Conservation (phyloP, 2,888 invertebrate genomes). For the Diogma glabrata region DNA sequence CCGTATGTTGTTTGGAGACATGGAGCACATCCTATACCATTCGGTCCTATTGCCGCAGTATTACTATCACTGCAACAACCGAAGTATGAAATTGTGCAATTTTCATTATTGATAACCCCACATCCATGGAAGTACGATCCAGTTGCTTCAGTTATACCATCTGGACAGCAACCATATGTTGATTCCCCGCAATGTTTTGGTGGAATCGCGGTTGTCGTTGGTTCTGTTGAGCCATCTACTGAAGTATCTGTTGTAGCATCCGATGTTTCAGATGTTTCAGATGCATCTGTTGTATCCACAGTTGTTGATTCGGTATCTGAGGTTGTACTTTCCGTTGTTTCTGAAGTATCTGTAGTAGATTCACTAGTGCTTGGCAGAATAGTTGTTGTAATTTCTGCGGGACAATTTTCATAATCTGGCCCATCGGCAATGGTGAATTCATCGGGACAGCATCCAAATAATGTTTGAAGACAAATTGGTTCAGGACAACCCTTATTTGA, state of each 20-base stretch:
- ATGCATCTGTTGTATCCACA: slow-evolving; percentile 10
- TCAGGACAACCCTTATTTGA: slow-evolving; percentile 64
- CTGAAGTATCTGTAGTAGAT: slow-evolving; percentile 20
- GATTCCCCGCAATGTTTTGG: slow-evolving; percentile 19
- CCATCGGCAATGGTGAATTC: slow-evolving; percentile 65
- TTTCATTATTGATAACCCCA: slow-evolving; percentile 25
- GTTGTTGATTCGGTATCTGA: slow-evolving; percentile 16
- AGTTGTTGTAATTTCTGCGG: slow-evolving; percentile 43
- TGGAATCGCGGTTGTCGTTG: slow-evolving; percentile 27
- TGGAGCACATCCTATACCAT: slow-evolving; percentile 61
- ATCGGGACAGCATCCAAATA: slow-evolving; percentile 83
- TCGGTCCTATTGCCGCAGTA: slow-evolving; percentile 53
- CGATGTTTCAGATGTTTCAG: slow-evolving; percentile 15
- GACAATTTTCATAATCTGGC: slow-evolving; percentile 70
- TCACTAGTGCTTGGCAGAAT: slow-evolving; percentile 15
- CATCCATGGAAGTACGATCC: slow-evolving; percentile 39
- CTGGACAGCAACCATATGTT: slow-evolving; percentile 56
- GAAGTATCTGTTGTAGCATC: slow-evolving; percentile 20
- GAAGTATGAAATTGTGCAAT: slow-evolving; percentile 44
- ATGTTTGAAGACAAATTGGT: slow-evolving; percentile 57
- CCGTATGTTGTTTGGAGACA: slow-evolving; percentile 63
- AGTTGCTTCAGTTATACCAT: slow-evolving; percentile 50
- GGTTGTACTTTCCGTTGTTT: slow-evolving; percentile 18
- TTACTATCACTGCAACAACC: slow-evolving; percentile 69
- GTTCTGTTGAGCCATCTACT: slow-evolving; percentile 21